Conservation (phyloP, 1,140 invertebrate genomes). For the Holcopasites calliopsidis region DNA sequence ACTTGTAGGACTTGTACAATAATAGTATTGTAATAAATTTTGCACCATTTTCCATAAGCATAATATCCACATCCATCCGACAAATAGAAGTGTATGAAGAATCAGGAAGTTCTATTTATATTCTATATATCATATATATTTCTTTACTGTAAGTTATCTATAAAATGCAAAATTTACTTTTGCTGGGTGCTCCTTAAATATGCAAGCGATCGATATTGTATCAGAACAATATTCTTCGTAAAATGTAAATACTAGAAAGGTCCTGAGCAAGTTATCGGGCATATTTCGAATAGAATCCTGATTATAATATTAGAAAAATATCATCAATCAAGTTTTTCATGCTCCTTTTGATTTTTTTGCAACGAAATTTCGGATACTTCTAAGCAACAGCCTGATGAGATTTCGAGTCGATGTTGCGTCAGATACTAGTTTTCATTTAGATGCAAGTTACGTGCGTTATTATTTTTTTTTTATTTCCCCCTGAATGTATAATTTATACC, state of each 20-base stretch:
- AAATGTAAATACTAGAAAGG: not conserved
- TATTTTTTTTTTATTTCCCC: constrained; percentile 59
- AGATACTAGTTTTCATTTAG: constrained; percentile 75
- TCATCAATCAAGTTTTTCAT: not conserved
- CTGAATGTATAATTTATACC: constrained; percentile 67
- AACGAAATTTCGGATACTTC: not conserved
- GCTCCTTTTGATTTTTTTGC: too few species aligned
- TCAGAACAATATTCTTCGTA: not conserved
- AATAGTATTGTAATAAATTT: constrained; percentile 2
- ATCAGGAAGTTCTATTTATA: not conserved
- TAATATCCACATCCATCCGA: not conserved
- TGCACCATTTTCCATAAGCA: not conserved
- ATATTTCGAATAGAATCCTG: too few species aligned
- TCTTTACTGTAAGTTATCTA: constrained; percentile 17
- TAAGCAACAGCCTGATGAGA: constrained; percentile 63
- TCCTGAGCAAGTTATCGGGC: too few species aligned
- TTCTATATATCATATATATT: not conserved
- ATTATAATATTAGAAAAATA: not conserved
- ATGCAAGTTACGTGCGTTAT: constrained; percentile 51
- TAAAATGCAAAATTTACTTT: not conserved
- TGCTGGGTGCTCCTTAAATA: not conserved
- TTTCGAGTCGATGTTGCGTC: constrained; percentile 67
- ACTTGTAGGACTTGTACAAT: not conserved
- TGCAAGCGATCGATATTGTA: not conserved
- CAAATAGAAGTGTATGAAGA: not conserved